phyloP scores from a whole-genome alignment of 1,140 invertebrate genomes.

The Heliothis virescens region DNA sequence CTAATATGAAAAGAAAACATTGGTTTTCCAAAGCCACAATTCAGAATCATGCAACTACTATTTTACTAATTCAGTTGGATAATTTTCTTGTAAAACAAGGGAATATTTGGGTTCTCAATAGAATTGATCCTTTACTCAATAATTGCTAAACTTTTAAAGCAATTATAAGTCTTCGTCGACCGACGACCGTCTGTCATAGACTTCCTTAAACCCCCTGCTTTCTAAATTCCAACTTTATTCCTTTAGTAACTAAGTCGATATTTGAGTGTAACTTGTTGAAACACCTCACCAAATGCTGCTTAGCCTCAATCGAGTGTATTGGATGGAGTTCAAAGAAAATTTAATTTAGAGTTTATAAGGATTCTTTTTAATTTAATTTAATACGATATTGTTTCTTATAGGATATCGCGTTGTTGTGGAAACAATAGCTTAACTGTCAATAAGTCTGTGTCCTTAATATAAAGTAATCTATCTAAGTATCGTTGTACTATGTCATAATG shows the following conservation, averaged over 20 bases:
- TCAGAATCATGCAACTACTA: no score
- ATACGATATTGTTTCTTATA: slow-evolving; percentile 2
- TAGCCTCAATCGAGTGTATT: slow-evolving; percentile 12
- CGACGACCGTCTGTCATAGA: slow-evolving; percentile 22
- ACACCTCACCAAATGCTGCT: not conserved
- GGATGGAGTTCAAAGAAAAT: slow-evolving; percentile 47
- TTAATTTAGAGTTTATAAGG: slow-evolving; percentile 52
- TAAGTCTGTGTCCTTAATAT: no score
- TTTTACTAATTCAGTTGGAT: not conserved
- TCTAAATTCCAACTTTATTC: not conserved
- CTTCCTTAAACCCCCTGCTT: not conserved
- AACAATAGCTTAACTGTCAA: not conserved
- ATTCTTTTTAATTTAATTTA: slow-evolving; percentile 37
- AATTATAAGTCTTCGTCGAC: slow-evolving; percentile 42
- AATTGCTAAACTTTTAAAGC: slow-evolving; percentile 40
- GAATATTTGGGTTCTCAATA: not conserved
- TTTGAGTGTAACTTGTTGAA: not conserved
- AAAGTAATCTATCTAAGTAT: no score
- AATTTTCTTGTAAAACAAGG: not conserved
- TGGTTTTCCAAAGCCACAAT: no score
- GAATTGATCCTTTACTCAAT: slow-evolving; percentile 31
- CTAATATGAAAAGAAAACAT: no score
- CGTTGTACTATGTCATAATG: no score
- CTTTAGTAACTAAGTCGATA: not conserved
- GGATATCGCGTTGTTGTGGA: not conserved